Percentiles rank a stretch among this genome's conserved stretches.
These are phyloP conservation scores for Bemisia tabaci DNA, from an alignment of 1,140 invertebrate species.

Conservation along the genomic window DNA sequence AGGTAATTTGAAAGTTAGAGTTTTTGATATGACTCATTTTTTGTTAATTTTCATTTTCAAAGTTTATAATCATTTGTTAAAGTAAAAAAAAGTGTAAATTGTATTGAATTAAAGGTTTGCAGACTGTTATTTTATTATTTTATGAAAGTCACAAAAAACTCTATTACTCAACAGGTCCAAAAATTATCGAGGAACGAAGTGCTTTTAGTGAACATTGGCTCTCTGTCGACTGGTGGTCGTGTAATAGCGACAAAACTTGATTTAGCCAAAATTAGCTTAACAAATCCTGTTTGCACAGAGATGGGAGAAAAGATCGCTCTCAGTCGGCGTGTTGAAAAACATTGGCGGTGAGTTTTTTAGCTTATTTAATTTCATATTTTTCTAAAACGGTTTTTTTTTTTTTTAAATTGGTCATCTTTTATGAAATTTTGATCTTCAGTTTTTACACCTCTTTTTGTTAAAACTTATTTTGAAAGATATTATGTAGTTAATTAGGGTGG, in stretches of 20 bases:
- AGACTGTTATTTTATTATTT: no score
- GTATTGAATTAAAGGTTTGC: no score
- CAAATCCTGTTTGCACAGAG: constrained; percentile 97
- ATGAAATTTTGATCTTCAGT: constrained; percentile 2
- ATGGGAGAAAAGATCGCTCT: constrained; percentile 97
- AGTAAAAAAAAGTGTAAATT: no score
- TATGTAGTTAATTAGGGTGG: background rate
- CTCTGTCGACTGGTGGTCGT: constrained; percentile 91
- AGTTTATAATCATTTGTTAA: no score
- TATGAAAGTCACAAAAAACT: no score
- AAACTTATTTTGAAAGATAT: constrained; percentile 1
- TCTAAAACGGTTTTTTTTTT: constrained; percentile 1
- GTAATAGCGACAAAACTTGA: constrained; percentile 93
- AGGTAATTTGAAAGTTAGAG: no score
- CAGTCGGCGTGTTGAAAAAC: constrained; percentile 93
- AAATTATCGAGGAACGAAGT: constrained; percentile 82
- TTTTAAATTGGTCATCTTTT: constrained; percentile 3
- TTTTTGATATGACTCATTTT: no score
- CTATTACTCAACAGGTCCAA: no score
- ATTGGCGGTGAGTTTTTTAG: constrained; percentile 72
- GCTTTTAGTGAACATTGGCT: constrained; percentile 96
- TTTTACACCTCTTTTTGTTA: constrained; percentile 5
- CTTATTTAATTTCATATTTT: background rate
- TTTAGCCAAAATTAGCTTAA: constrained; percentile 94
- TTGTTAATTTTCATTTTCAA: no score